Percentiles rank a stretch among this genome's conserved stretches.
Conservation (phyloP, 2,797 vertebrate species). For the Sebastes ruberrimus region DNA sequence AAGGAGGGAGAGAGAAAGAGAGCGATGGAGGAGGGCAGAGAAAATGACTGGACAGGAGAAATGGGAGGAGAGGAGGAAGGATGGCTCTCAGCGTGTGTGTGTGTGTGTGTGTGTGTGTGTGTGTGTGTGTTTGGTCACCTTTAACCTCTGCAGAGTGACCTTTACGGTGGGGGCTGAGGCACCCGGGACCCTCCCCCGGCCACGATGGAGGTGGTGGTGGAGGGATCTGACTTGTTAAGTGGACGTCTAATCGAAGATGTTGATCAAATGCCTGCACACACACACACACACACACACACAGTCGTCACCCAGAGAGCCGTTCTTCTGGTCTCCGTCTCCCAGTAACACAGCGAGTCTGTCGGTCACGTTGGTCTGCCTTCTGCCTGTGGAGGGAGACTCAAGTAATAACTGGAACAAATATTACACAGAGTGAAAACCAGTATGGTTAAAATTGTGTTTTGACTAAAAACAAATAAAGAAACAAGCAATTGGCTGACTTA, state of each 20-base stretch:
- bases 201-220: slow-evolving; percentile 25
- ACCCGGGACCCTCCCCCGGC: slow-evolving; percentile 36
- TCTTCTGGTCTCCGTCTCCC: slow-evolving; percentile 60
- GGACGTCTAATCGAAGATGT: slow-evolving; percentile 77
- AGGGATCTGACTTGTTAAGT: slow-evolving; percentile 70
- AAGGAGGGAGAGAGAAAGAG: slow-evolving; percentile 54
- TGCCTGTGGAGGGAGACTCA: slow-evolving; percentile 63
- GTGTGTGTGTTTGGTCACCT: slow-evolving; percentile 36
- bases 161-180: slow-evolving; percentile 51
- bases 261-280: slow-evolving; percentile 66
- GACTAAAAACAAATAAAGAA: slow-evolving; percentile 81
- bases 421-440: slow-evolving; percentile 72
- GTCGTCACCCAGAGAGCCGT: slow-evolving; percentile 50
- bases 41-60: slow-evolving; percentile 61
- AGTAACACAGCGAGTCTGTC: slow-evolving; percentile 50
- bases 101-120: slow-evolving; percentile 13
- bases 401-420: slow-evolving; percentile 75
- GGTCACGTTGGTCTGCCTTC: slow-evolving; percentile 67
- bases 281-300: neutral
- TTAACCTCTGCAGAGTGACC: slow-evolving; percentile 72
- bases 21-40: slow-evolving; percentile 68
- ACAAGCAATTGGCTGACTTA: slow-evolving; percentile 61
- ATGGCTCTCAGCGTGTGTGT: slow-evolving; percentile 37
- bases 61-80: slow-evolving; percentile 51
- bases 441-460: slow-evolving; percentile 81